These are phyloP conservation scores for Dasysyrphus albostriatus DNA, from an alignment of 2,888 invertebrate genomes.

Conservation along the genomic window DNA sequence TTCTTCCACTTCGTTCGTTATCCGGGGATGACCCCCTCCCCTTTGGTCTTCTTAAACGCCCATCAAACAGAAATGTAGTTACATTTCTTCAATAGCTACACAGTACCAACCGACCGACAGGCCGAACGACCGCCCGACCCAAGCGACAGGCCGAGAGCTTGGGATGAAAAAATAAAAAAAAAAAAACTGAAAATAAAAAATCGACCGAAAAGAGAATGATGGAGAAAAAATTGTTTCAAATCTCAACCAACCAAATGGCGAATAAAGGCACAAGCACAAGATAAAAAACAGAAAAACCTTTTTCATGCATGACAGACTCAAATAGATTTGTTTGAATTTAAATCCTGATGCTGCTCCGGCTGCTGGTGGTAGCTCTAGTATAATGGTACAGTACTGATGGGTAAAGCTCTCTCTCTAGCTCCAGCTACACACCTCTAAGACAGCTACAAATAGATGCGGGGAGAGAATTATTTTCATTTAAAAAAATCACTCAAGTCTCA, in stretches of 20 bases:
- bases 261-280: conserved; percentile 73
- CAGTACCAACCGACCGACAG: conserved; percentile 6
- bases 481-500: conserved; percentile 55
- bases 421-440: conserved; percentile 37
- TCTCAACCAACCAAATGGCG: conserved; percentile 76
- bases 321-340: conserved; percentile 76
- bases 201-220: conserved; percentile 46
- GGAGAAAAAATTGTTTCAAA: conserved; percentile 54
- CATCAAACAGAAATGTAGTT: conserved; percentile 75
- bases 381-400: conserved; percentile 4
- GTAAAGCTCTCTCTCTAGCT: conserved; percentile 51
- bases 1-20: conserved; percentile 22
- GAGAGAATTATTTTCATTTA: conserved; percentile 63
- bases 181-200: conserved; percentile 46
- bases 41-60: conserved; percentile 67
- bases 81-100: conserved; percentile 70
- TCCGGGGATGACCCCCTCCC: conserved; percentile 2
- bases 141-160: conserved; percentile 49
- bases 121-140: neutral
- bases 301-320: conserved; percentile 75
- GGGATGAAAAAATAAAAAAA: conserved; percentile 28
- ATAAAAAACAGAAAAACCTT: conserved; percentile 75
- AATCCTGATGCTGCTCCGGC: conserved; percentile 62
- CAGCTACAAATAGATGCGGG: conserved; percentile 47
- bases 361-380: conserved; percentile 17